Evolutionary conservation across 2,113 vertebrate genomes (phyloP).

Genomic region (Ptyas mucosa): DNA sequence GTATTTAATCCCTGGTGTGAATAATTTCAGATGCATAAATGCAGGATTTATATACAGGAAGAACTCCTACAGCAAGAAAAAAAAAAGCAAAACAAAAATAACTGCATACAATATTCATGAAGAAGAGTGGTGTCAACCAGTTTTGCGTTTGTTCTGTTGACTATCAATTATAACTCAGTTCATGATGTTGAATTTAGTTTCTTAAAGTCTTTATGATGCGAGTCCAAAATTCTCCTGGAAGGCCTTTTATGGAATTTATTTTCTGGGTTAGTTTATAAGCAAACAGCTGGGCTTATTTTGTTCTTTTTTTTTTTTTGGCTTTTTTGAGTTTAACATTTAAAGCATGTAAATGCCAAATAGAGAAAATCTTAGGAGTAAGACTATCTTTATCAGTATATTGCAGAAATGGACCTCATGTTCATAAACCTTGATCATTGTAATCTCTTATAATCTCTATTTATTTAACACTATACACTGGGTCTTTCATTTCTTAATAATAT

Average conservation of each 20-base stretch:
- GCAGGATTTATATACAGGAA: conserved; percentile 42
- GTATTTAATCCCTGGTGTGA: conserved; percentile 63
- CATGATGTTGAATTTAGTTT: background rate
- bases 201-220: background rate
- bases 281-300: background rate
- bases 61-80: conserved; percentile 19
- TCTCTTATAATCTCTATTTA: background rate
- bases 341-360: background rate
- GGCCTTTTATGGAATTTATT: background rate
- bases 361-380: background rate
- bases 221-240: background rate
- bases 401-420: background rate
- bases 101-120: background rate
- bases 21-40: conserved; percentile 64
- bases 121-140: background rate
- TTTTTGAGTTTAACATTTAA: background rate
- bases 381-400: background rate
- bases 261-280: background rate
- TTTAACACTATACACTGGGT: background rate
- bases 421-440: background rate
- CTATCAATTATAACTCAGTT: background rate
- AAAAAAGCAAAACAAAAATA: background rate
- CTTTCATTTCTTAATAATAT: background rate
- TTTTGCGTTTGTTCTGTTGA: background rate
- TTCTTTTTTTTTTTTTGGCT: background rate